These are phyloP conservation scores for Eupithecia exiguata DNA, from an alignment of 2,888 invertebrate species.

Conservation along the genomic window DNA sequence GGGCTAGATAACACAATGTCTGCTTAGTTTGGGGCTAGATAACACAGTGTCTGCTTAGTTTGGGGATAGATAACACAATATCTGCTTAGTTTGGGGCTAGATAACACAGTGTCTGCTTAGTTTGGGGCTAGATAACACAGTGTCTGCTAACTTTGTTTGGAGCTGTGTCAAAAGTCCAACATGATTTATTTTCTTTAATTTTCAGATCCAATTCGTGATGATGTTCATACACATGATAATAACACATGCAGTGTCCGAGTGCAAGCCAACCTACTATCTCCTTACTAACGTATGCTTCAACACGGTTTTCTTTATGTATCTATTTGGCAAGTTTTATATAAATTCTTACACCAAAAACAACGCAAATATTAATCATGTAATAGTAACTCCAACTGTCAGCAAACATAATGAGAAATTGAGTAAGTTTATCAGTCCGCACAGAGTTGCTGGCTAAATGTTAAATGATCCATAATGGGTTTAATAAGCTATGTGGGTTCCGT, in stretches of 20 bases:
- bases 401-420: constrained; percentile 38
- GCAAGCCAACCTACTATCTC: constrained; percentile 54
- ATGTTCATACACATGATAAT: constrained; percentile 53
- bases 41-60: no score
- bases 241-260: constrained; percentile 51
- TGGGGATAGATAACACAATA: no score
- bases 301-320: constrained; percentile 54
- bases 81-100: no score
- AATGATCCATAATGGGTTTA: constrained; percentile 18
- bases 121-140: no score
- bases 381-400: constrained; percentile 19
- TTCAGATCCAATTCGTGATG: constrained; percentile 61
- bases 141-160: no score
- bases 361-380: constrained; percentile 20
- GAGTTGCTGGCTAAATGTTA: constrained; percentile 40
- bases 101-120: no score
- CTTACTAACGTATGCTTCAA: constrained; percentile 49
- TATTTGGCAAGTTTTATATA: constrained; percentile 60
- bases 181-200: constrained; percentile 34
- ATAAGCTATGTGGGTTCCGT: no score
- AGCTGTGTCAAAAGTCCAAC: no score
- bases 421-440: constrained; percentile 45
- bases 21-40: no score
- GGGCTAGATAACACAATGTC: no score
- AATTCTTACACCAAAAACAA: constrained; percentile 49